phyloP scores from a whole-genome alignment of 2,888 invertebrate species.

The Anodontia alba region DNA sequence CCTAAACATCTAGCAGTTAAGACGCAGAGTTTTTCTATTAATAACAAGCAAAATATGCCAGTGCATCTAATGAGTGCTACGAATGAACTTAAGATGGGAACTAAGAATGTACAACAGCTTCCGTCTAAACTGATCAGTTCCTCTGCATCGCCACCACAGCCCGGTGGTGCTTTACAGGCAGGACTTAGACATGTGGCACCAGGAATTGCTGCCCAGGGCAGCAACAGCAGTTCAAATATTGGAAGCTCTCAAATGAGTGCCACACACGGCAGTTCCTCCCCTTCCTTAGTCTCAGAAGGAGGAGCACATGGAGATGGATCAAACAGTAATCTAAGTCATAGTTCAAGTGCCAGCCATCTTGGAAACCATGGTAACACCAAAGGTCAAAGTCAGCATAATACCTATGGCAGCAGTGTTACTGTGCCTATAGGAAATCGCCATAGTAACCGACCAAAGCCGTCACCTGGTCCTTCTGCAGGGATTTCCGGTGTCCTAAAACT shows the following conservation, averaged over 20 bases:
- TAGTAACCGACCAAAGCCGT: slow-evolving; percentile 59
- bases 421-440: slow-evolving; percentile 43
- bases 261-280: neutral
- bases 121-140: slow-evolving; percentile 91
- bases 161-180: neutral
- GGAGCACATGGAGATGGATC: neutral
- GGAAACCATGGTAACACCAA: slow-evolving; percentile 21
- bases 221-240: neutral
- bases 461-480: slow-evolving; percentile 55
- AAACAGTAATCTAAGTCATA: slow-evolving; percentile 37
- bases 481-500: slow-evolving; percentile 74
- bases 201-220: neutral
- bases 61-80: slow-evolving; percentile 91
- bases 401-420: slow-evolving; percentile 41
- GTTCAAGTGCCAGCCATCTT: slow-evolving; percentile 47
- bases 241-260: neutral
- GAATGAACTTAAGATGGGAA: slow-evolving; percentile 90
- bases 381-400: slow-evolving; percentile 24
- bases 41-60: slow-evolving; percentile 86
- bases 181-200: neutral
- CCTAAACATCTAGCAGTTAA: slow-evolving; percentile 43
- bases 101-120: slow-evolving; percentile 93
- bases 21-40: slow-evolving; percentile 56
- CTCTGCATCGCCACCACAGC: slow-evolving; percentile 33
- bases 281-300: neutral